Evolutionary conservation across 1,140 invertebrate genomes (phyloP).

Genomic region (Acyrthosiphon pisum): DNA sequence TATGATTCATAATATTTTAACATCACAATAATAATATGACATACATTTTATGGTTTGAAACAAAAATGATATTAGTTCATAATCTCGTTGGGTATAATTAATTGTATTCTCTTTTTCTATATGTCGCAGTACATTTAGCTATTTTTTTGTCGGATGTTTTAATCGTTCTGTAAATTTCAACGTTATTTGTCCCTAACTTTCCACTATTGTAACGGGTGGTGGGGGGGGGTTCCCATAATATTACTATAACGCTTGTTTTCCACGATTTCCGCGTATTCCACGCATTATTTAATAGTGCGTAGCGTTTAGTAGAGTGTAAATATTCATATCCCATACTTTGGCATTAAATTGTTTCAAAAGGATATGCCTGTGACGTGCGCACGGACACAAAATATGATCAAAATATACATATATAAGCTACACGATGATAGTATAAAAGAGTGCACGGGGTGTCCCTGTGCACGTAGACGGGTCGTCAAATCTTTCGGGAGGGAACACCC

Average conservation of each 20-base stretch:
- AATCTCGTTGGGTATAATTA: not conserved
- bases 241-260: not conserved
- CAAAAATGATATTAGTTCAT: not conserved
- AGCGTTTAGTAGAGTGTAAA: not conserved
- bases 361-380: not conserved
- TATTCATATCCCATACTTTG: not conserved
- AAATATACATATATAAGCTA: not conserved
- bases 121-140: not conserved
- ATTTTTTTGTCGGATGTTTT: not conserved
- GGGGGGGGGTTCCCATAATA: too few species aligned
- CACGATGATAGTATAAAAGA: not conserved
- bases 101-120: not conserved
- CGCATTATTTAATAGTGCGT: not conserved
- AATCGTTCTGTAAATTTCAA: not conserved
- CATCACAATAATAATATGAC: too few species aligned
- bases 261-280: not conserved
- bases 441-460: too few species aligned
- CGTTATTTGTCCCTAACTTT: not conserved
- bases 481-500: not conserved
- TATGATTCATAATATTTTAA: too few species aligned
- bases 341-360: constrained; percentile 13
- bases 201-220: too few species aligned
- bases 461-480: not conserved
- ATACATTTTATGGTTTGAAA: not conserved
- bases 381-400: constrained; percentile 1